These are phyloP conservation scores for Erinaceus europaeus DNA, from an alignment of 2,113 vertebrate genomes.

Conservation along the genomic window DNA sequence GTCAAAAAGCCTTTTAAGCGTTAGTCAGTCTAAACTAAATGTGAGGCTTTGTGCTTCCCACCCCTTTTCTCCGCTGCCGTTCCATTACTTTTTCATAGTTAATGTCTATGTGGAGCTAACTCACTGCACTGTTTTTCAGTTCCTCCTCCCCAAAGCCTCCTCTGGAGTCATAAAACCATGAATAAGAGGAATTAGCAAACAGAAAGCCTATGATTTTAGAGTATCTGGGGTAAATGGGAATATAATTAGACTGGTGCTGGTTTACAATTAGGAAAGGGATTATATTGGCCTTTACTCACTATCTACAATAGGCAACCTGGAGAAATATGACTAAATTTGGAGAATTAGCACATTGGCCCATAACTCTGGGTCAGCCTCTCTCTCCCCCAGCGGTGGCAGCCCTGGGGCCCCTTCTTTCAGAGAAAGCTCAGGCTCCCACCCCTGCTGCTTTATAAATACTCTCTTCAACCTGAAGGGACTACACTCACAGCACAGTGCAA, in stretches of 20 bases:
- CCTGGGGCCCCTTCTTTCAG: constrained; percentile 14
- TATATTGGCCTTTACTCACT: constrained; percentile 44
- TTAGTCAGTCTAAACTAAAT: background rate
- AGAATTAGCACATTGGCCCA: constrained; percentile 45
- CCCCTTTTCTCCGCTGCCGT: background rate
- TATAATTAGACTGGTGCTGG: constrained; percentile 71
- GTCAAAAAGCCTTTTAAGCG: no score
- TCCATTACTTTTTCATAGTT: constrained; percentile 62
- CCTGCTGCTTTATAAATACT: constrained; percentile 55
- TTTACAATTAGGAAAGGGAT: constrained; percentile 71
- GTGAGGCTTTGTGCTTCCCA: background rate
- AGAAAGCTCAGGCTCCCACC: constrained; percentile 1
- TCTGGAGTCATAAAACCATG: constrained; percentile 71
- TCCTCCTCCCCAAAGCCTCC: constrained; percentile 62
- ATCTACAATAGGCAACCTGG: constrained; percentile 51
- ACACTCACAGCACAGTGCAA: constrained; percentile 34
- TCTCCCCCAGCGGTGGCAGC: constrained; percentile 41
- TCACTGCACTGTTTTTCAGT: constrained; percentile 57
- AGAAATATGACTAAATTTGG: constrained; percentile 60
- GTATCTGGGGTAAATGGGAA: constrained; percentile 70
- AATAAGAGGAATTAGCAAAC: constrained; percentile 75
- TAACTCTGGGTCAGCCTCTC: constrained; percentile 32
- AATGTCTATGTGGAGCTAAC: constrained; percentile 61
- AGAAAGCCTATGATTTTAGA: constrained; percentile 74
- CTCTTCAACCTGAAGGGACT: constrained; percentile 39